Percentiles rank a stretch among this genome's conserved stretches.
These are phyloP conservation scores for Ceyx melanurus DNA, from an alignment of 2,113 vertebrate genomes.

Conservation along the genomic window DNA sequence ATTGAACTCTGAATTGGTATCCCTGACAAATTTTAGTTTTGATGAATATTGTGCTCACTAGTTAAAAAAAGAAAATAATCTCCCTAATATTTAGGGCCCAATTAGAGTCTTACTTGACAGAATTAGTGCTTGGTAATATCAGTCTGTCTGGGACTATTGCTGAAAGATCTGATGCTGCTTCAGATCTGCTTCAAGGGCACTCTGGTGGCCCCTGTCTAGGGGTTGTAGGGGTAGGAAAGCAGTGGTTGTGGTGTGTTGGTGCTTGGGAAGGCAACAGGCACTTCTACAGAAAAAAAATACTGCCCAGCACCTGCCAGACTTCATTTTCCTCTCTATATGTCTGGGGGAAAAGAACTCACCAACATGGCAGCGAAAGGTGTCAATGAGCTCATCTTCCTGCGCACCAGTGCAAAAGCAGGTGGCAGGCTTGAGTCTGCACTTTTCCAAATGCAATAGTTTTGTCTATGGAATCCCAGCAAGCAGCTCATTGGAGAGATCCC, in stretches of 20 bases:
- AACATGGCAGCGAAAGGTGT: background rate
- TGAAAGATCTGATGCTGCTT: background rate
- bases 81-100: background rate
- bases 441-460: background rate
- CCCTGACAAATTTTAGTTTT: background rate
- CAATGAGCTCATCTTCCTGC: background rate
- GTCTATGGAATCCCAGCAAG: background rate
- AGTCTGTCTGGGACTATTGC: accelerated
- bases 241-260: background rate
- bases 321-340: background rate
- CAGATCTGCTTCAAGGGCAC: background rate
- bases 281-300: background rate
- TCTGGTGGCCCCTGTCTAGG: background rate
- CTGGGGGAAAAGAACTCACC: background rate
- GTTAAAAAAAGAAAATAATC: background rate
- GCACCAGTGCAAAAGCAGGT: background rate
- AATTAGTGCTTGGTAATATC: background rate
- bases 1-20: background rate
- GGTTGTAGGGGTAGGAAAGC: background rate
- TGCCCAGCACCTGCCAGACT: background rate
- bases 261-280: background rate
- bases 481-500: background rate
- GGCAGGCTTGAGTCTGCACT: background rate
- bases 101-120: background rate
- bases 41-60: background rate